Evolutionary conservation across 2,888 invertebrate species (phyloP), one percentile per base, ranked within the genome.

Genomic region (Dasypolia templi): DNA sequence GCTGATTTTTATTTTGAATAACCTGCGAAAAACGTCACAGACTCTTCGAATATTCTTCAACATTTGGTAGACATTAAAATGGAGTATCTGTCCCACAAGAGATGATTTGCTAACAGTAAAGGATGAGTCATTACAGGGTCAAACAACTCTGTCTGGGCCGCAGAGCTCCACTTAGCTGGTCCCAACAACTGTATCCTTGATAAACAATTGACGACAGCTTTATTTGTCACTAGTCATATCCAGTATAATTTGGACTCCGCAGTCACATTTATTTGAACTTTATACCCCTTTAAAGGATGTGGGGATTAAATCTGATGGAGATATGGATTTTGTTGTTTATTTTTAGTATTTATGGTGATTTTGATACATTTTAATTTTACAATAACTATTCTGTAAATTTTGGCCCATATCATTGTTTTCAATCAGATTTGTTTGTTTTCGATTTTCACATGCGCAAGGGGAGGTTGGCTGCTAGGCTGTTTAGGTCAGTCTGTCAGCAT

Each of bases 121-220:
- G 46, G 61, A 87, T 87, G 87, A 86, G 3, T 84, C 86, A 87
- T 73, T 55, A 46, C 66, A 79, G 77, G 86, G 86, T 87, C 86
- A 87, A 86, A 72, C 77, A 87, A 87, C 86, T 87, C 79, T 63
- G 82, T 82, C 82, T 76, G 81, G 63, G 35, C 46, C 67, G 49
- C 35, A 69, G 62, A 75, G 83, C 63, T 85, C 86, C 56, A 49
- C 32, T 64, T 32, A 26, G 46, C 78, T 86, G 87, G 86, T 72
- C 69, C 17, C 22, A 70, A 59, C 77, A 75, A 77, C 68, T 58
- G 72, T 72, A 82, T 77, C 75, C 80, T 82, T 86, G 67, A 58
- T 68, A 63, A 63, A 72, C 72, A 84, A 85, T 84, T 79, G 55
- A 64, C 39, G 63, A 55, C 46, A 46, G 69, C 49, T 76, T 69